Conservation (phyloP, 2,888 invertebrate genomes). For the Cosmia trapezina region DNA sequence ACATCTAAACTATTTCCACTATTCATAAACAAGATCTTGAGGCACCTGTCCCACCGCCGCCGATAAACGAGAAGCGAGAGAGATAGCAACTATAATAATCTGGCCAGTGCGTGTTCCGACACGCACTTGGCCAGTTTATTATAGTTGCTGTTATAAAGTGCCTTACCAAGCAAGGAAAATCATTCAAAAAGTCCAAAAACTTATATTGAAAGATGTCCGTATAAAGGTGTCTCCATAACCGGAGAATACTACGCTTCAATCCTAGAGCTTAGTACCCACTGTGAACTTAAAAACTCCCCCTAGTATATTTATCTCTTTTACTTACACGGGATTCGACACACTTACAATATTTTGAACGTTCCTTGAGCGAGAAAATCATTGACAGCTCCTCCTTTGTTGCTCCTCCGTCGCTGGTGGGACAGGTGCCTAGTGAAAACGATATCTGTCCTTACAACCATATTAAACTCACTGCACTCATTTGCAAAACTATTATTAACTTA, state of each 20-base stretch:
- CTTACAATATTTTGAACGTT: neutral
- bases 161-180: too few relatives aligned
- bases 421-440: neutral
- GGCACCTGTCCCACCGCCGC: neutral
- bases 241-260: too few relatives aligned
- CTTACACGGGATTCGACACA: neutral
- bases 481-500: constrained; percentile 3
- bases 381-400: neutral
- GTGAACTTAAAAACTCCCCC: too few relatives aligned
- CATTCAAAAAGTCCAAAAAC: too few relatives aligned
- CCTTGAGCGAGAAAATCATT: too few relatives aligned
- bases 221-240: too few relatives aligned
- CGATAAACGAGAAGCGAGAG: neutral
- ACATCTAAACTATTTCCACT: neutral
- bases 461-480: constrained; percentile 3
- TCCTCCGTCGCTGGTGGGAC: too few relatives aligned
- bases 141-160: too few relatives aligned
- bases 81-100: neutral
- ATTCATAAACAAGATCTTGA: neutral
- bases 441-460: constrained; percentile 4
- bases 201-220: too few relatives aligned
- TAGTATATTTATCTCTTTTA: neutral
- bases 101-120: too few relatives aligned
- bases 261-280: too few relatives aligned
- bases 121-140: too few relatives aligned